Evolutionary conservation across 2,113 vertebrate species (phyloP).

Genomic region (Mustela lutreola): DNA sequence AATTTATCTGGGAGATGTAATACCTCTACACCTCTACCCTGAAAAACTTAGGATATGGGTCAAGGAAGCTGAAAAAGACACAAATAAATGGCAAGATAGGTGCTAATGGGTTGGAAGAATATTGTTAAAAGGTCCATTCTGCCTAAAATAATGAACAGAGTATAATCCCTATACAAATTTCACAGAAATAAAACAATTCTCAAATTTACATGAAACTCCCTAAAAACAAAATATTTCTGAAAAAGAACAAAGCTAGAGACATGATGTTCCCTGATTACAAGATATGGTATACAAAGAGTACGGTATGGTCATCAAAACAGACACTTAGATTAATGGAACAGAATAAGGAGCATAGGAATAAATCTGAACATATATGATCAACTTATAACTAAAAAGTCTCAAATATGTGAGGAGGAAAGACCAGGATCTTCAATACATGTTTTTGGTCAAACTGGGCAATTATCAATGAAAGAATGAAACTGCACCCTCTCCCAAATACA

Average conservation of each 20-base stretch:
- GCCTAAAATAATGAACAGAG: not conserved
- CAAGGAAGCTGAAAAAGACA: not conserved
- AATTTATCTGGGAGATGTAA: not conserved
- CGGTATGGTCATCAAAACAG: not conserved
- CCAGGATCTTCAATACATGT: not conserved
- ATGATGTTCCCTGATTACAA: not conserved
- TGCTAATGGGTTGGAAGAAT: not conserved
- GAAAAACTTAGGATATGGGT: not conserved
- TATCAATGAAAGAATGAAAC: not conserved
- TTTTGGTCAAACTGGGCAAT: not conserved
- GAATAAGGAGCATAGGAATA: not conserved
- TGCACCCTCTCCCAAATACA: not conserved
- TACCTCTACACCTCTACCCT: not conserved
- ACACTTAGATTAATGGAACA: not conserved
- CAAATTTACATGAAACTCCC: not conserved
- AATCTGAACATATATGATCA: not conserved
- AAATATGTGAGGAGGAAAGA: not conserved
- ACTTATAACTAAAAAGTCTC: not conserved
- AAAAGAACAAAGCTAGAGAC: not conserved
- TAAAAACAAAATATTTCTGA: not conserved
- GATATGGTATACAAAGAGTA: not conserved
- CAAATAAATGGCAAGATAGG: not conserved
- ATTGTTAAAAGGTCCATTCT: not conserved
- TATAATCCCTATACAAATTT: not conserved
- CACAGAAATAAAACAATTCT: not conserved